A percentile compares a stretch with the other conserved stretches of the same genome.
Evolutionary conservation across 2,797 vertebrate species (phyloP).

Genomic region (Cheirogaleus major): DNA sequence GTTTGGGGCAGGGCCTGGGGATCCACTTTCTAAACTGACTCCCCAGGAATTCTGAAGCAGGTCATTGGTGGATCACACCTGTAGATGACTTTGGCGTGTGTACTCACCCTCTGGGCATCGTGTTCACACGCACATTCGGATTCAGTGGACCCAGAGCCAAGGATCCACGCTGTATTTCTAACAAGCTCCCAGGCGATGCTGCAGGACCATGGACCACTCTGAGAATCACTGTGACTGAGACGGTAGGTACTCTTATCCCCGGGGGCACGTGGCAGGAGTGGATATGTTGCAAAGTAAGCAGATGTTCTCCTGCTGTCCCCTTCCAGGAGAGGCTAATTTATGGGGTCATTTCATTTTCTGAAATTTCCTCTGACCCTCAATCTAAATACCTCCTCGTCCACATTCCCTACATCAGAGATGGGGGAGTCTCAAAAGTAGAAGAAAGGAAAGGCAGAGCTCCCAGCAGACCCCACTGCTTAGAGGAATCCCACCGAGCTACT

Average conservation of each 20-base stretch:
- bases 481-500: background rate
- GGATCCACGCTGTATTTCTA: background rate
- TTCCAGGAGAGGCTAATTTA: background rate
- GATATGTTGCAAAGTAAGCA: background rate
- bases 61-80: background rate
- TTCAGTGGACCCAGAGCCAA: background rate
- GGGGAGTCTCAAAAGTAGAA: background rate
- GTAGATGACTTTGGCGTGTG: accelerated
- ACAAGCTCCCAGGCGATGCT: no score
- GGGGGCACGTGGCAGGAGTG: background rate
- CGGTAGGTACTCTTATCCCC: background rate
- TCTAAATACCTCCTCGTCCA: background rate
- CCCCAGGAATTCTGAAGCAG: background rate
- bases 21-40: background rate
- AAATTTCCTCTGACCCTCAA: background rate
- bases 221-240: background rate
- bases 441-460: background rate
- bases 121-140: accelerated
- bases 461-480: background rate
- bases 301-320: no score
- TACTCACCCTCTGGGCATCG: accelerated
- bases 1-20: background rate
- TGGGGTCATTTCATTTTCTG: background rate
- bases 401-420: background rate
- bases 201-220: accelerated